A percentile compares a stretch with the other conserved stretches of the same genome.
phyloP scores from a whole-genome alignment of 2,113 vertebrate genomes.

The Epinephelus fuscoguttatus region DNA sequence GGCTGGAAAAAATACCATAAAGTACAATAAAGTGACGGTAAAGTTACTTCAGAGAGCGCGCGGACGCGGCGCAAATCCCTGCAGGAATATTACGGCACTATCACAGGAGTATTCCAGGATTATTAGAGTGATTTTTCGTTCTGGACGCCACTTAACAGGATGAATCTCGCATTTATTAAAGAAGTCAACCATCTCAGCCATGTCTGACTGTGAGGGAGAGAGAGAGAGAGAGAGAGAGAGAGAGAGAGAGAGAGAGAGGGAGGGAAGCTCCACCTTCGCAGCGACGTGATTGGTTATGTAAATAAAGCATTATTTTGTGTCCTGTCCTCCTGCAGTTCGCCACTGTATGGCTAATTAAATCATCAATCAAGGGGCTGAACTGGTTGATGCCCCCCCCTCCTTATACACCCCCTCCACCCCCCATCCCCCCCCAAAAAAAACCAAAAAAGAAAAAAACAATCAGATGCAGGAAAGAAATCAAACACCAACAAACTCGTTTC shows the following conservation, averaged over 20 bases:
- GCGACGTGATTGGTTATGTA: constrained; percentile 95
- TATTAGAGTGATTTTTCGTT: constrained; percentile 45
- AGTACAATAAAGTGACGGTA: constrained; percentile 50
- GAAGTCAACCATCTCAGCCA: constrained; percentile 62
- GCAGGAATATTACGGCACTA: constrained; percentile 32
- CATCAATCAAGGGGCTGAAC: constrained; percentile 96
- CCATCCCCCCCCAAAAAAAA: neutral
- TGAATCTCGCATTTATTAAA: constrained; percentile 68
- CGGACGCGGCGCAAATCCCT: constrained; percentile 16
- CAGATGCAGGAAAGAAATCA: constrained; percentile 44
- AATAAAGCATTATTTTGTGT: constrained; percentile 86
- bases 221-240: constrained; percentile 30
- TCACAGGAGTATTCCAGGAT: constrained; percentile 27
- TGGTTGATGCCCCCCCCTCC: constrained; percentile 90
- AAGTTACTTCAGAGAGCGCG: constrained; percentile 26
- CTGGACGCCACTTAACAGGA: constrained; percentile 61
- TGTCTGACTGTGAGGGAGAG: constrained; percentile 27
- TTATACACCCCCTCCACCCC: neutral
- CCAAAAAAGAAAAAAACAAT: neutral
- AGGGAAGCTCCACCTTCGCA: constrained; percentile 91
- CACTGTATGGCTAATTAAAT: constrained; percentile 99
- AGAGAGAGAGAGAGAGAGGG: constrained; percentile 48
- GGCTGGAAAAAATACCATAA: constrained; percentile 16
- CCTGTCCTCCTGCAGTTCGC: constrained; percentile 86
- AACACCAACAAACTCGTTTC: constrained; percentile 18